phyloP scores from a whole-genome alignment of 2,113 vertebrate genomes.

The Arvicanthis niloticus region DNA sequence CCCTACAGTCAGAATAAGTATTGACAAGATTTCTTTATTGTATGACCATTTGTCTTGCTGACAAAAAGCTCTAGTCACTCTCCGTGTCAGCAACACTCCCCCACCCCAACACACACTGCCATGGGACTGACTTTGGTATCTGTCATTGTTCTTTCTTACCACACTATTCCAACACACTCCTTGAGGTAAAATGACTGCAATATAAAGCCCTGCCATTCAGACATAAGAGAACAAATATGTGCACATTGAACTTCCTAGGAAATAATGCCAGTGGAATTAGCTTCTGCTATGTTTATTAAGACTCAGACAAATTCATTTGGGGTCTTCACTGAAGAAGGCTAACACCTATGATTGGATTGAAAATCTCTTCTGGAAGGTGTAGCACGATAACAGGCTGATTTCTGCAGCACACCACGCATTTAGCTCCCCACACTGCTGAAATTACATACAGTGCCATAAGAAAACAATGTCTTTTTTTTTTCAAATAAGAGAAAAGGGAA shows the following conservation, averaged over 20 bases:
- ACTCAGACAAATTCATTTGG: constrained; percentile 37
- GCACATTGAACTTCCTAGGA: constrained; percentile 79
- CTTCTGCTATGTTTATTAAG: constrained; percentile 62
- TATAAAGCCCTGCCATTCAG: constrained; percentile 48
- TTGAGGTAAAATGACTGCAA: constrained; percentile 50
- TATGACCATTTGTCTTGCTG: constrained; percentile 74
- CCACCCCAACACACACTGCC: not conserved
- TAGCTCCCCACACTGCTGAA: constrained; percentile 38
- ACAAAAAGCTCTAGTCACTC: constrained; percentile 74
- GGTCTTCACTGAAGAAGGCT: constrained; percentile 61
- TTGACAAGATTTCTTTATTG: constrained; percentile 81
- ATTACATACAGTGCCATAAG: constrained; percentile 2
- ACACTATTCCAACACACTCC: constrained; percentile 72
- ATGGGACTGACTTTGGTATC: constrained; percentile 45
- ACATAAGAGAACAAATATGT: constrained; percentile 50
- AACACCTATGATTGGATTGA: constrained; percentile 49
- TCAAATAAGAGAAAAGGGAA: constrained; percentile 11
- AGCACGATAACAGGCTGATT: constrained; percentile 65
- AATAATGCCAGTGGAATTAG: constrained; percentile 73
- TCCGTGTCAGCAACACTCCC: not conserved
- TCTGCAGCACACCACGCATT: not conserved
- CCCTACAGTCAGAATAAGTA: constrained; percentile 71
- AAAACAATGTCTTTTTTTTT: constrained; percentile 33
- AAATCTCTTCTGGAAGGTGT: constrained; percentile 63
- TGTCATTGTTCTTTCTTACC: constrained; percentile 76